Percentiles rank a stretch among this genome's conserved stretches.
These are phyloP conservation scores for Acrossocheilus wenchowensis DNA, from an alignment of 2,797 vertebrate genomes.

Conservation along the genomic window DNA sequence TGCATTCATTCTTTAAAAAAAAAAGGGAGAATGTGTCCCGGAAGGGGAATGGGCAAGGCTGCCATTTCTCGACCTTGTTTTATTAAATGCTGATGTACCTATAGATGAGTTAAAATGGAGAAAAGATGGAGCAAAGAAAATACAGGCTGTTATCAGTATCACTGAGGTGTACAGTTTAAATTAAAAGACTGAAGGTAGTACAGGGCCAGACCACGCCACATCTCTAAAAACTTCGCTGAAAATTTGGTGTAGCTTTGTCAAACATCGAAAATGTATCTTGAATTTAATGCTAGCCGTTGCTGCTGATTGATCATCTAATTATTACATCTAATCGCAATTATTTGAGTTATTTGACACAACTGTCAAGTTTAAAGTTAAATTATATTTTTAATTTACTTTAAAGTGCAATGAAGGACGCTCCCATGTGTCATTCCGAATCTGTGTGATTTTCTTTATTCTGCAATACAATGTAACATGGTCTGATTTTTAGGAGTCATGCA, in stretches of 20 bases:
- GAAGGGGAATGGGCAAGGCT: not conserved
- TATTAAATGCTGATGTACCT: not conserved
- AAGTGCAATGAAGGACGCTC: not conserved
- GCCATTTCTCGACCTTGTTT: not conserved
- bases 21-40: not conserved
- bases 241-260: not conserved
- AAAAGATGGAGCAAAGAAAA: not conserved
- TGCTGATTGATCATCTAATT: not conserved
- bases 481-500: not conserved
- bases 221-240: not conserved
- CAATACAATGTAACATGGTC: not conserved
- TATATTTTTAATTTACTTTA: not conserved
- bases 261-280: not conserved
- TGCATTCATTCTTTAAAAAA: not conserved
- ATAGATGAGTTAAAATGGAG: not conserved
- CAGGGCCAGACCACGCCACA: not conserved
- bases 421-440: too few relatives aligned
- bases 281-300: not conserved
- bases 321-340: not conserved
- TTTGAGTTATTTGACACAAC: fast-evolving
- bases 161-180: not conserved
- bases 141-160: not conserved
- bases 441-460: not conserved
- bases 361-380: not conserved
- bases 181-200: not conserved